Conservation (phyloP, 2,113 vertebrate genomes). For the Phasianus colchicus region DNA sequence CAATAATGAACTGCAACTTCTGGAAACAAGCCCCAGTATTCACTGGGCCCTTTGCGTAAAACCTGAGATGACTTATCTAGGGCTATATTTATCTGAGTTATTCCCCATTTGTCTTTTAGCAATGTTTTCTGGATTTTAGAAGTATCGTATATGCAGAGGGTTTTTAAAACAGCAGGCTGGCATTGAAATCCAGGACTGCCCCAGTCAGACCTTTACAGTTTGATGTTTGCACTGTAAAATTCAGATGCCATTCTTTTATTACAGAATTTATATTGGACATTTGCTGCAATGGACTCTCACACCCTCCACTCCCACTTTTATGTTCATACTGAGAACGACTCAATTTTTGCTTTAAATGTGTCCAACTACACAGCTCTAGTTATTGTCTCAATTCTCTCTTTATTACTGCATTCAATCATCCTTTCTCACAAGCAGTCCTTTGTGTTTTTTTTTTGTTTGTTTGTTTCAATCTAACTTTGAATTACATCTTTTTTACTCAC, state of each 20-base stretch:
- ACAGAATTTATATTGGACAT: constrained; percentile 8
- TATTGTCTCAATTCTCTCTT: neutral
- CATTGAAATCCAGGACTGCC: neutral
- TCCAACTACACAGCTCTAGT: neutral
- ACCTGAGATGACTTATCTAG: constrained; percentile 5
- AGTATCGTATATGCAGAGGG: neutral
- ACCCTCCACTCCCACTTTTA: constrained; percentile 25
- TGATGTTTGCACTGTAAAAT: constrained; percentile 27
- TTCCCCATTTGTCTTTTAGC: neutral
- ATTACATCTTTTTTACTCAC: neutral
- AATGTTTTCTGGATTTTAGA: constrained; percentile 1
- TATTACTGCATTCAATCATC: constrained; percentile 22
- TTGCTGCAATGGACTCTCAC: constrained; percentile 28
- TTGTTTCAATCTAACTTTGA: neutral
- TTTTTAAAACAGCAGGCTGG: neutral
- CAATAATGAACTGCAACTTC: neutral
- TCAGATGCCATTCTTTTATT: constrained; percentile 49
- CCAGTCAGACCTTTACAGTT: constrained; percentile 8
- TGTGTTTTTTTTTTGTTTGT: neutral
- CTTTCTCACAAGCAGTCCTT: neutral
- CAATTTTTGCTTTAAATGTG: constrained; percentile 41
- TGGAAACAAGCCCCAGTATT: neutral
- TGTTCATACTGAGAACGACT: constrained; percentile 30
- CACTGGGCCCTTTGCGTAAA: neutral
- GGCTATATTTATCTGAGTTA: neutral